phyloP scores from a whole-genome alignment of 2,113 vertebrate genomes.

The Vulpes lagopus region DNA sequence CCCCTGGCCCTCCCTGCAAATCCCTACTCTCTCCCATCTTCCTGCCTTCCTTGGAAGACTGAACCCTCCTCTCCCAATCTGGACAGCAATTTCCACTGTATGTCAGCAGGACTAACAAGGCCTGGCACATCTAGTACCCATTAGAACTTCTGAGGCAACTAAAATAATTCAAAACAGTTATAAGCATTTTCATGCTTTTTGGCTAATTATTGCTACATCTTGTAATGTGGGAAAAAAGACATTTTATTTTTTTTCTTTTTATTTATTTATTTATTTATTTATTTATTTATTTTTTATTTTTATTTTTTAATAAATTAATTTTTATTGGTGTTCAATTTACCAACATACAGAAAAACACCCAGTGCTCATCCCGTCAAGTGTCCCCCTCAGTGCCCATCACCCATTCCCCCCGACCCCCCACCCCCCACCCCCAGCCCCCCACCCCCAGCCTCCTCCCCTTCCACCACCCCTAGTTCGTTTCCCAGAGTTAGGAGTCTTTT shows the following conservation, averaged over 20 bases:
- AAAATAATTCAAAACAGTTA: background rate
- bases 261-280: too few relatives aligned
- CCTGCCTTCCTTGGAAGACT: background rate
- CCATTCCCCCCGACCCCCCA: too few relatives aligned
- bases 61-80: background rate
- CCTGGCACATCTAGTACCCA: background rate
- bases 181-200: background rate
- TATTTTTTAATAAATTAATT: too few relatives aligned
- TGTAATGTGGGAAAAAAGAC: background rate
- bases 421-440: too few relatives aligned
- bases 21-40: background rate
- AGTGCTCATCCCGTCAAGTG: too few relatives aligned
- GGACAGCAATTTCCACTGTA: background rate
- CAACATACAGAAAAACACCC: too few relatives aligned
- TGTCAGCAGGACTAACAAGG: background rate
- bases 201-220: background rate
- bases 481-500: too few relatives aligned
- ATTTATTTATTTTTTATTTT: too few relatives aligned
- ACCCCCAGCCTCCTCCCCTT: too few relatives aligned
- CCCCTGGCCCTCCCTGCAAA: accelerated
- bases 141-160: background rate
- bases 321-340: too few relatives aligned
- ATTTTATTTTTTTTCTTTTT: background rate
- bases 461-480: too few relatives aligned
- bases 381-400: too few relatives aligned